These are phyloP conservation scores for Drosophila aldrichi DNA, from an alignment of 2,888 invertebrate species.

Conservation along the genomic window DNA sequence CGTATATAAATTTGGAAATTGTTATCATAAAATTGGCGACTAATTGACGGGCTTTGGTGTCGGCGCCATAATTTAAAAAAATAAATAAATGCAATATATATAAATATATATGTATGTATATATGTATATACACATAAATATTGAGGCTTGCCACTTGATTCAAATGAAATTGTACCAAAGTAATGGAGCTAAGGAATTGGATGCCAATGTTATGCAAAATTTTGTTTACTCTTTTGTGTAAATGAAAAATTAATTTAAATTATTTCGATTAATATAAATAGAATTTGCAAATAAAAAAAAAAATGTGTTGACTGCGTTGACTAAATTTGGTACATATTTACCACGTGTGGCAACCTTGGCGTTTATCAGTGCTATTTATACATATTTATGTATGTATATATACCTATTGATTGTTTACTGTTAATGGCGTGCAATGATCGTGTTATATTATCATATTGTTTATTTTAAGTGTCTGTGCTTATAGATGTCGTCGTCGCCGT, in stretches of 20 bases:
- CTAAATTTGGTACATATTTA: neutral
- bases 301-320: neutral
- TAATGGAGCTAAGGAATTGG: too few relatives aligned
- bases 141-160: neutral
- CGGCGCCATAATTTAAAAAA: conserved; percentile 35
- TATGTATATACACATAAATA: neutral
- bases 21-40: conserved; percentile 72
- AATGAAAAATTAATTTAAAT: too few relatives aligned
- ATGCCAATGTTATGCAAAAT: too few relatives aligned
- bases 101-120: neutral
- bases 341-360: conserved; percentile 1
- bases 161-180: neutral
- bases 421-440: conserved; percentile 29
- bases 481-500: neutral
- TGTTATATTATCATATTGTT: conserved; percentile 35
- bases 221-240: too few relatives aligned
- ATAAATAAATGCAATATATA: neutral
- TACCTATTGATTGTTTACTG: conserved; percentile 36
- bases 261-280: too few relatives aligned
- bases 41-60: conserved; percentile 56
- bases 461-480: conserved; percentile 7
- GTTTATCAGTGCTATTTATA: conserved; percentile 9
- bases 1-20: conserved; percentile 19
- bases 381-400: conserved; percentile 1
- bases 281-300: too few relatives aligned